Base-by-base conservation (phyloP, 2,888 invertebrate species). In the Rhagonycha fulva region DNA sequence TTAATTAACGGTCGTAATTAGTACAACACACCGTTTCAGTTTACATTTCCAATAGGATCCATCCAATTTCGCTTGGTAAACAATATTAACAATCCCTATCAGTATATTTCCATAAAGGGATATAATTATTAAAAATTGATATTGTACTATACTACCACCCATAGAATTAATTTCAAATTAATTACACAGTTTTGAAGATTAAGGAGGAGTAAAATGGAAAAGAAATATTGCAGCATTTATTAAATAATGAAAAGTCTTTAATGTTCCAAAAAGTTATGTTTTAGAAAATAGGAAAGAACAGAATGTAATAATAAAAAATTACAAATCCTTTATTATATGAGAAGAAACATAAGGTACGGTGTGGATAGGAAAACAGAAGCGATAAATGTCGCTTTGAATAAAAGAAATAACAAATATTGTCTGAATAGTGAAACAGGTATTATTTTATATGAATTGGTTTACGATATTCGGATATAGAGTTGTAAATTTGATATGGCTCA, bases 41-140 rank as follows among this genome's bases (percentile, higher is more conserved):
- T 77, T 77, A 70, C 77, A 72, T 75, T 75, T 77, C 77, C 75
- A 77, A 77, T 77, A 75, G 70, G 77, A 74, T 77, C 77, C 73
- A 73, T 77, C 75, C 75, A 75, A 77, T 77, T 77, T 77, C 77
- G 73, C 66, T 73, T 26, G 26, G 74, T 72, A 77, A 77, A 77
- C 77, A 77, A 73, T 75, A 75, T 77, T 75, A 77, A 77, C 77
- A 77, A 77, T 77, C 72, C 61, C 63, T 19, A 19, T 19, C 71
- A 26, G 71, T 77, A 68, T 77, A 70, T 77, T 77, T 72, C 74
- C 74, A 74, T 71, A 74, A 28, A n/a, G 62, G 74, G 70, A 75
- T 77, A 77, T 72, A 19, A 19, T 19, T 19, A 75, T 77, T 77
- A 70, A 75, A 73, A 70, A 69, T 67, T 70, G 67, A 67, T 62